phyloP scores from a whole-genome alignment of 2,797 vertebrate species.

The Rhinella marina region DNA sequence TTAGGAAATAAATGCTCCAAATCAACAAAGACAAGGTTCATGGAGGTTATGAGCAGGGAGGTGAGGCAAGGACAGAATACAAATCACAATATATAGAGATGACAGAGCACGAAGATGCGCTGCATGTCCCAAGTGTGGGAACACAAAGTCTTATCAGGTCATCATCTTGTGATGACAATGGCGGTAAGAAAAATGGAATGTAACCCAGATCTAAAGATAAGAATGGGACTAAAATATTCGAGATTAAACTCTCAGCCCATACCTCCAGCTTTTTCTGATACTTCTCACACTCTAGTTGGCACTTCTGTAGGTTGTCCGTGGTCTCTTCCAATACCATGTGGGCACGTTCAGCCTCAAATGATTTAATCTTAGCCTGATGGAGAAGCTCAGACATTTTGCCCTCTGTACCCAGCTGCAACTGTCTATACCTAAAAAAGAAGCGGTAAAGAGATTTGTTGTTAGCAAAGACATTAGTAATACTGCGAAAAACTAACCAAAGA shows the following conservation, averaged over 20 bases:
- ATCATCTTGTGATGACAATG: not conserved
- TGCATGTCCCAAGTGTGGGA: not conserved
- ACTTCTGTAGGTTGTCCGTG: slow-evolving; percentile 85
- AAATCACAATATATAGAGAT: not conserved
- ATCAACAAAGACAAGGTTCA: not conserved
- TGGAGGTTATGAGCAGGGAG: slow-evolving; percentile 1
- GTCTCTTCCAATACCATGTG: slow-evolving; percentile 94
- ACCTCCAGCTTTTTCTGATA: slow-evolving; percentile 97
- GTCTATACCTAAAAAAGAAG: slow-evolving; percentile 80
- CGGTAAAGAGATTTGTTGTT: not conserved
- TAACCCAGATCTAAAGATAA: not conserved
- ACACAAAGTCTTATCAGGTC: slow-evolving; percentile 13
- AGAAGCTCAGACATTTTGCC: slow-evolving; percentile 87
- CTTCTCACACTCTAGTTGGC: slow-evolving; percentile 96
- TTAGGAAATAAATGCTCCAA: not conserved
- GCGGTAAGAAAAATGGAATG: not conserved
- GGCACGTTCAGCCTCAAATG: slow-evolving; percentile 90
- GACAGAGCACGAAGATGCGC: not conserved
- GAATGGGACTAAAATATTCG: not conserved
- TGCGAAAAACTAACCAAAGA: too few relatives aligned
- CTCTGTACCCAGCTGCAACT: slow-evolving; percentile 89
- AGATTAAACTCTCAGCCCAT: slow-evolving; percentile 53
- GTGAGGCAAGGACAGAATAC: slow-evolving; percentile 42
- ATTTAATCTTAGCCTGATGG: slow-evolving; percentile 89
- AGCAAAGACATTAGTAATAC: not conserved